Evolutionary conservation across 2,888 invertebrate species (phyloP).

Genomic region (Spicauda simplicius): DNA sequence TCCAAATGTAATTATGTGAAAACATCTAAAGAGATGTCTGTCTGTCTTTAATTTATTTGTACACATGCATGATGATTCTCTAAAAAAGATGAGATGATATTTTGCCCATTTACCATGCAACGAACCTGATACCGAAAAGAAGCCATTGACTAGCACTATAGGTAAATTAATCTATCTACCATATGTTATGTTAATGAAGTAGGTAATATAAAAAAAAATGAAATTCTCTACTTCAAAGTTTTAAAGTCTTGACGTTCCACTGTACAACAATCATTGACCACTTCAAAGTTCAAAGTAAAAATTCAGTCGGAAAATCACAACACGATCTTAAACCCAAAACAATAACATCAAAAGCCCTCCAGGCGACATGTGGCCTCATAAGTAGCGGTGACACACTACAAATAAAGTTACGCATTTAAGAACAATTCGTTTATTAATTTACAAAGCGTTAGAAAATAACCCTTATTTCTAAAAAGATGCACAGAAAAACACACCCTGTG

Average conservation of each 20-base stretch:
- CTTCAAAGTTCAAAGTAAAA: constrained; percentile 45
- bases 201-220: no score
- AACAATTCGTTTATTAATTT: constrained; percentile 71
- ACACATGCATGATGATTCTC: no score
- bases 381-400: constrained; percentile 83
- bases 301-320: constrained; percentile 48
- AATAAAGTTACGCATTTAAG: constrained; percentile 80
- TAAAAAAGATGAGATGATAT: no score
- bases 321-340: constrained; percentile 57
- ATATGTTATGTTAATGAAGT: no score
- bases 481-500: constrained; percentile 38
- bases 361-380: constrained; percentile 82
- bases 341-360: constrained; percentile 74
- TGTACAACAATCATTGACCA: not conserved
- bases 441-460: constrained; percentile 44
- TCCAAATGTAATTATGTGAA: no score
- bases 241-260: not conserved
- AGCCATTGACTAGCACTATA: no score
- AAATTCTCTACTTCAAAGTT: not conserved
- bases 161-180: no score
- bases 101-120: no score
- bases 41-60: no score
- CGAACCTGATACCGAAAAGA: no score
- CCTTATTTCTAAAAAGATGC: constrained; percentile 45
- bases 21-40: no score